Evolutionary conservation across 2,113 vertebrate genomes (phyloP).

Genomic region (Aplodontia rufa): DNA sequence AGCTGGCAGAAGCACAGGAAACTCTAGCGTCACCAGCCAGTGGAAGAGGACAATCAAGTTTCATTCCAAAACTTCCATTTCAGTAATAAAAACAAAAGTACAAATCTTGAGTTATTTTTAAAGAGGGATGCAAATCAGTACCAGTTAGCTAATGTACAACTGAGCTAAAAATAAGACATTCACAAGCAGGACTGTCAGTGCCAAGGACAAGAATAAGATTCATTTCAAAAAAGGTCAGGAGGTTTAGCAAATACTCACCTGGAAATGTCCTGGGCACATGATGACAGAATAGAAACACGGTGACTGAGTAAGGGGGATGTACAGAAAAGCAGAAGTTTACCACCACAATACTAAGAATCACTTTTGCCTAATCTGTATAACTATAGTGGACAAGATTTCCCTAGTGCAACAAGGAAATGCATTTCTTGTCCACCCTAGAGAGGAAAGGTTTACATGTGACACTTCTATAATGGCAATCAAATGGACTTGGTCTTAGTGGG

Average conservation of each 20-base stretch:
- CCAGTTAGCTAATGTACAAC: not conserved
- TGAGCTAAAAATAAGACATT: not conserved
- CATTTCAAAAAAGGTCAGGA: not conserved
- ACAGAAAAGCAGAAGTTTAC: not conserved
- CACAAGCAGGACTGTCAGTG: slow-evolving; percentile 2
- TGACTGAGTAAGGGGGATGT: not conserved
- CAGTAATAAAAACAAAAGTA: not conserved
- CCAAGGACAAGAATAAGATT: not conserved
- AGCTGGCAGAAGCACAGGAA: no score
- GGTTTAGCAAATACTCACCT: not conserved
- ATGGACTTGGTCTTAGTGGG: not conserved
- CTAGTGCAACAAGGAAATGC: not conserved
- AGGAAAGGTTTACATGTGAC: not conserved
- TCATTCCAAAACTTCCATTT: no score
- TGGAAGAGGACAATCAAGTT: no score
- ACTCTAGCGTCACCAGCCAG: no score
- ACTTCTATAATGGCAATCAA: not conserved
- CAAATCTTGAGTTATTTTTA: not conserved
- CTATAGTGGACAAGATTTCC: not conserved
- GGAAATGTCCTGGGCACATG: not conserved
- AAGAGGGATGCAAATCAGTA: not conserved
- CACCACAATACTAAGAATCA: not conserved
- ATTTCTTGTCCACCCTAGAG: not conserved
- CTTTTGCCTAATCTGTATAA: not conserved
- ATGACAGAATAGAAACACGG: not conserved